These are phyloP conservation scores for Varecia variegata DNA, from an alignment of 2,797 vertebrate genomes.

Conservation along the genomic window DNA sequence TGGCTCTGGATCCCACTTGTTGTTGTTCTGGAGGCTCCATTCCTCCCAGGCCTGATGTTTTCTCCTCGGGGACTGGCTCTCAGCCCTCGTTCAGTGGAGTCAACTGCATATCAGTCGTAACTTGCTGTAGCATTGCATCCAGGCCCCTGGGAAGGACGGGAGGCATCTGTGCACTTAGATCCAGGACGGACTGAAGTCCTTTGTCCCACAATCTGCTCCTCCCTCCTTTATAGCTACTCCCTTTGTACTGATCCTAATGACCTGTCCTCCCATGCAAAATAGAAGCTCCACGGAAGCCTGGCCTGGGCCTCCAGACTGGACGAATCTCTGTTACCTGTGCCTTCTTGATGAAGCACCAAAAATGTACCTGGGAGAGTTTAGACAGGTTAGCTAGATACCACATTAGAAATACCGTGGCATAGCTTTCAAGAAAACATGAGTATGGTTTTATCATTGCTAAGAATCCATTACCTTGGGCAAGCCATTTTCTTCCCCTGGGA, in stretches of 20 bases:
- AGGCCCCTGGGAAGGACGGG: fast-evolving
- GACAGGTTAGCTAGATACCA: neutral
- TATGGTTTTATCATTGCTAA: neutral
- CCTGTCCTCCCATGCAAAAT: neutral
- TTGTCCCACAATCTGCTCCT: neutral
- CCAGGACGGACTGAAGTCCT: neutral
- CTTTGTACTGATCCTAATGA: neutral
- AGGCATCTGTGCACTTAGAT: neutral
- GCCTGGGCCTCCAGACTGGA: neutral
- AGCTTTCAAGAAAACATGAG: neutral
- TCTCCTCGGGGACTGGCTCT: neutral
- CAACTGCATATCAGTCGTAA: neutral
- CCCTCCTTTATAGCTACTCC: neutral
- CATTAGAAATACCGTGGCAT: neutral
- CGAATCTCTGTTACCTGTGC: neutral
- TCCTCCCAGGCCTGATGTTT: neutral
- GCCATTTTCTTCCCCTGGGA: neutral
- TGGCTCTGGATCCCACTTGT: too few species aligned
- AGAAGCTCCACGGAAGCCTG: neutral
- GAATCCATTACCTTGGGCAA: neutral
- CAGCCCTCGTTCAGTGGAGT: neutral
- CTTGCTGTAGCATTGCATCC: neutral
- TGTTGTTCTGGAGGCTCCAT: neutral
- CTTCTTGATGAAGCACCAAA: neutral
- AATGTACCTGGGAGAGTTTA: neutral